Percentiles rank a stretch among this genome's conserved stretches.
These are phyloP conservation scores for Azemiops feae DNA, from an alignment of 2,113 vertebrate species.

Conservation along the genomic window DNA sequence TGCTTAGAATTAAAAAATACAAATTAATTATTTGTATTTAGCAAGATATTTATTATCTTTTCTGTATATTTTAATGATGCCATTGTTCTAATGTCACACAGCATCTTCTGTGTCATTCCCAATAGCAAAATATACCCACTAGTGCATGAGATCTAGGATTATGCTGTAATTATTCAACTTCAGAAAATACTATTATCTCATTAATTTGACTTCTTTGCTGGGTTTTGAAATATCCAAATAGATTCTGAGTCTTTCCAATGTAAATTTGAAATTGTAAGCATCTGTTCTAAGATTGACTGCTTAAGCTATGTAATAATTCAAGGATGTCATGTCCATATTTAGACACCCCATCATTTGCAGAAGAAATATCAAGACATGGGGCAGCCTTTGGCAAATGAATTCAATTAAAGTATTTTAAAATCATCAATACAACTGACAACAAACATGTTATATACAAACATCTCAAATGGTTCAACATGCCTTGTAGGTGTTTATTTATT, in stretches of 20 bases:
- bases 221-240: constrained; percentile 40
- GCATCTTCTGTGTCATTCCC: constrained; percentile 25
- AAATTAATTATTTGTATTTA: not conserved
- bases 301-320: constrained; percentile 64
- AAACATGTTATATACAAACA: constrained; percentile 8
- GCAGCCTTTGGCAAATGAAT: constrained; percentile 54
- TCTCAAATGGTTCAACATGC: not conserved
- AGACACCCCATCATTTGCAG: constrained; percentile 45
- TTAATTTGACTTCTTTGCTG: constrained; percentile 42
- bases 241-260: constrained; percentile 55
- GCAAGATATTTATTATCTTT: not conserved
- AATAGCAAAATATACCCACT: not conserved
- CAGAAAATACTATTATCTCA: constrained; percentile 46
- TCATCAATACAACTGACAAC: constrained; percentile 51
- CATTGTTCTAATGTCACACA: not conserved
- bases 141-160: not conserved
- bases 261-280: constrained; percentile 30
- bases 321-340: constrained; percentile 55
- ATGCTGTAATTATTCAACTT: constrained; percentile 47
- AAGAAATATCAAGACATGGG: constrained; percentile 44
- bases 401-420: constrained; percentile 58
- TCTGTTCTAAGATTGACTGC: constrained; percentile 52
- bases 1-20: not conserved
- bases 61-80: not conserved
- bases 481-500: not conserved